phyloP scores from a whole-genome alignment of 2,797 vertebrate species.

The Helostoma temminkii region DNA sequence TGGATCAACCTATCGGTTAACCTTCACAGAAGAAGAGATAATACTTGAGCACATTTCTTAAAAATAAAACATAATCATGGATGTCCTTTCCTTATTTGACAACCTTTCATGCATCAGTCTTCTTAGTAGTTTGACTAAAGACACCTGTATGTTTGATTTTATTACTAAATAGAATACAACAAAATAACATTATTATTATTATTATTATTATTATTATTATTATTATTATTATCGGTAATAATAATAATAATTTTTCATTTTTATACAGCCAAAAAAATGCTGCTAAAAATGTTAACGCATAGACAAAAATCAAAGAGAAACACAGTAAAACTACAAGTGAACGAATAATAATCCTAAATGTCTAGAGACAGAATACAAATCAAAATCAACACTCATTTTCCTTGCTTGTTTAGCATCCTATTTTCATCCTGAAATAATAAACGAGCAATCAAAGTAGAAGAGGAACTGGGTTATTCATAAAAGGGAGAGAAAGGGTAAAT shows the following conservation, averaged over 20 bases:
- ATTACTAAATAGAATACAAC: neutral
- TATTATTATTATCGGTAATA: too few species aligned
- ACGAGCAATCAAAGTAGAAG: conserved; percentile 16
- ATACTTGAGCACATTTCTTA: conserved; percentile 77
- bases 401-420: conserved; percentile 43
- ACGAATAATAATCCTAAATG: conserved; percentile 22
- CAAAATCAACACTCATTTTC: neutral
- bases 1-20: conserved; percentile 86
- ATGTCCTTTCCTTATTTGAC: conserved; percentile 68
- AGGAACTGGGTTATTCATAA: conserved; percentile 21
- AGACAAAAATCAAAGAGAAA: conserved; percentile 14
- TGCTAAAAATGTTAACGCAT: neutral
- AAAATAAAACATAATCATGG: conserved; percentile 72
- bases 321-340: conserved; percentile 6
- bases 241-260: too few species aligned
- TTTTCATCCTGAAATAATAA: conserved; percentile 50
- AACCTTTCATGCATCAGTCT: conserved; percentile 51
- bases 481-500: conserved; percentile 34
- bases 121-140: conserved; percentile 41
- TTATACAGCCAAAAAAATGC: too few species aligned
- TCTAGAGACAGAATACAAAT: conserved; percentile 26
- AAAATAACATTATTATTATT: too few species aligned
- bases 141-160: conserved; percentile 38
- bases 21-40: conserved; percentile 83
- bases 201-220: too few species aligned